A percentile compares a stretch with the other conserved stretches of the same genome.
Conservation (phyloP, 1,140 invertebrate species). For the Physella acuta region DNA sequence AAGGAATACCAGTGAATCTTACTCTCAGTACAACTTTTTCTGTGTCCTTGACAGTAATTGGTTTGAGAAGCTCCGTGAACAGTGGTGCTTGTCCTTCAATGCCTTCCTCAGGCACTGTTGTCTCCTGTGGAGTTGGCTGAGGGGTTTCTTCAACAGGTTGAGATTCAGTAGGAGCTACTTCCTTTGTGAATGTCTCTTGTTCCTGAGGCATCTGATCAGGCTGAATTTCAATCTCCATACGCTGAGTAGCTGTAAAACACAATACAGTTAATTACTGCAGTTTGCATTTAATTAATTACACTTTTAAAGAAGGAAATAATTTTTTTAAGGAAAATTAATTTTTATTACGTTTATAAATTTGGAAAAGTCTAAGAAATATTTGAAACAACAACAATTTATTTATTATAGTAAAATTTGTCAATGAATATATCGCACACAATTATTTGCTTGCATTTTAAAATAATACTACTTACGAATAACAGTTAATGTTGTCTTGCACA, state of each 20-base stretch:
- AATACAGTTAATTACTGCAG: too few species aligned
- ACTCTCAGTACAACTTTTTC: slow-evolving; percentile 50
- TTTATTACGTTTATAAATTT: too few species aligned
- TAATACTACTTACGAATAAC: slow-evolving; percentile 50
- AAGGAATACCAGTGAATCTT: slow-evolving; percentile 45
- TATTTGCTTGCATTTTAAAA: too few species aligned
- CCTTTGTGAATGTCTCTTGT: slow-evolving; percentile 24
- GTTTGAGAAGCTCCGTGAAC: slow-evolving; percentile 52
- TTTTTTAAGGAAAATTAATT: too few species aligned
- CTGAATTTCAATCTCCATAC: slow-evolving; percentile 42
- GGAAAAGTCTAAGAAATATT: too few species aligned
- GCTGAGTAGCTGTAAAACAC: slow-evolving; percentile 44
- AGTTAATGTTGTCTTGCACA: slow-evolving; percentile 55
- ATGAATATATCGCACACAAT: too few species aligned
- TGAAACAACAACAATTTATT: too few species aligned
- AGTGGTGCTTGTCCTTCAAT: slow-evolving; percentile 38
- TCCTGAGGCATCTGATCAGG: slow-evolving; percentile 42
- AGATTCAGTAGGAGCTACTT: neutral
- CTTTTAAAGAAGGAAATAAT: too few species aligned
- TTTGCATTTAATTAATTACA: too few species aligned
- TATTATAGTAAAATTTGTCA: too few species aligned
- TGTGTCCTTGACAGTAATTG: slow-evolving; percentile 49
- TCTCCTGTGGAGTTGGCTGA: slow-evolving; percentile 21
- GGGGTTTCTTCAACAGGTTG: slow-evolving; percentile 26
- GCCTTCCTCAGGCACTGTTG: slow-evolving; percentile 24